Evolutionary conservation across 1,140 invertebrate species (phyloP), one percentile per base, ranked within the genome.

Genomic region (Eurosta solidaginis): DNA sequence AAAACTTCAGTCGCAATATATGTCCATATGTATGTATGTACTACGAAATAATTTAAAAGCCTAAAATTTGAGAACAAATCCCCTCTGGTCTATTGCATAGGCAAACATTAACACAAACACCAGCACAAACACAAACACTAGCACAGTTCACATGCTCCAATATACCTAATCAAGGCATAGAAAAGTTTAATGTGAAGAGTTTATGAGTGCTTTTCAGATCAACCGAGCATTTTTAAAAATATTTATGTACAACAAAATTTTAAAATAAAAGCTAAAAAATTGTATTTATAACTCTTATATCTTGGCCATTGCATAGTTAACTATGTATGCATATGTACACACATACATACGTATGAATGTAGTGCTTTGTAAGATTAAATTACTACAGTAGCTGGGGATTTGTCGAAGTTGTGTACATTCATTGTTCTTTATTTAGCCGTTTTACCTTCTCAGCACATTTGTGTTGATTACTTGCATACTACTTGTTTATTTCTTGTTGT

Each of bases 301-400:
- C 59, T 40, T 40, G 40, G 59, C 59, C 40, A 40, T 68, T 68
- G 36, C 6, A 36, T n/a, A 29, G 14, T 14, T 29, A 3, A n/a
- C 20, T 1, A 33, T 42, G n/a, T 40, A 27, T 20, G 14, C 22
- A 10, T 40, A 17, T 40, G n/a, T 42, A 33, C 33, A 40, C 40
- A 20, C 17, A 10, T 68, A 40, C 40, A 40, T 40, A 33, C 22
- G 59, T n/a, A 40, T 42, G 40, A 68, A 33, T 40, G 33, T 40
- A 40, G n/a, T 22, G 59, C 59, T 68, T 68, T 68, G 59, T 68
- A 20, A 42, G 59, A 68, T 68, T 68, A 68, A 68, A 68, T 68
- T 68, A 68, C n/a, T 10, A 36, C 59, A 68, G 59, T 68, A 9
- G 59, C 59, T 68, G 5, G 59, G 36, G 6, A 68, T 68, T 68